Conservation (phyloP, 2,113 vertebrate genomes). For the Bujurquina vittata region DNA sequence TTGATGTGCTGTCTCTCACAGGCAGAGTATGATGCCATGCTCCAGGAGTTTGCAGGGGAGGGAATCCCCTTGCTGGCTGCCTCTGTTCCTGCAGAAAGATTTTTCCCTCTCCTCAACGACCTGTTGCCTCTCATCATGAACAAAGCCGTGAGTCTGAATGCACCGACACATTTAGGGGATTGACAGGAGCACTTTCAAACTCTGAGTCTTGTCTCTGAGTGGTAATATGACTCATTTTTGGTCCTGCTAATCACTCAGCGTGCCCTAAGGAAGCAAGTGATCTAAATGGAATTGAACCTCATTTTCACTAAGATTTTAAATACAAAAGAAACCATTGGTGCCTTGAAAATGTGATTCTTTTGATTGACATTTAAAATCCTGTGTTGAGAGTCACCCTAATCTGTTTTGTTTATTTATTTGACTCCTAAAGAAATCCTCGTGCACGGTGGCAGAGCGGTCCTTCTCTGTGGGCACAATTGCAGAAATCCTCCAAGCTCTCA, state of each 20-base stretch:
- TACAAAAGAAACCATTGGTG: not conserved
- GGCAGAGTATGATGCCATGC: constrained; percentile 90
- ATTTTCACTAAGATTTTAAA: not conserved
- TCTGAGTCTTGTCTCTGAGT: not conserved
- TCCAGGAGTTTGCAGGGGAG: constrained; percentile 89
- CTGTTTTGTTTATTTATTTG: not conserved
- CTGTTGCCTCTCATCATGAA: constrained; percentile 86
- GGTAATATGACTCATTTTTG: not conserved
- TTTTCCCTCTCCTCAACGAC: constrained; percentile 86
- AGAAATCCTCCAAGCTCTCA: constrained; percentile 84
- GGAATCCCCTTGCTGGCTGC: constrained; percentile 85
- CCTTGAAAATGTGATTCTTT: not conserved
- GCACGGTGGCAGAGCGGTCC: constrained; percentile 86
- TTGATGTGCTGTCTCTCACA: constrained; percentile 50
- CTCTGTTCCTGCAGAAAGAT: constrained; percentile 81
- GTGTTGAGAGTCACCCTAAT: not conserved
- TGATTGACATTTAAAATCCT: not conserved
- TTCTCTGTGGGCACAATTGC: constrained; percentile 87
- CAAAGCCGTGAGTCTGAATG: constrained; percentile 80
- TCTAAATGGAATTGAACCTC: not conserved
- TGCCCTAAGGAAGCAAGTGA: no score
- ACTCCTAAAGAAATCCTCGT: constrained; percentile 82
- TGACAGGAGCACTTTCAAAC: not conserved
- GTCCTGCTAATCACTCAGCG: no score
- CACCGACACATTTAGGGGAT: not conserved